These are phyloP conservation scores for Halyomorpha halys DNA, from an alignment of 1,140 invertebrate species.

Conservation along the genomic window DNA sequence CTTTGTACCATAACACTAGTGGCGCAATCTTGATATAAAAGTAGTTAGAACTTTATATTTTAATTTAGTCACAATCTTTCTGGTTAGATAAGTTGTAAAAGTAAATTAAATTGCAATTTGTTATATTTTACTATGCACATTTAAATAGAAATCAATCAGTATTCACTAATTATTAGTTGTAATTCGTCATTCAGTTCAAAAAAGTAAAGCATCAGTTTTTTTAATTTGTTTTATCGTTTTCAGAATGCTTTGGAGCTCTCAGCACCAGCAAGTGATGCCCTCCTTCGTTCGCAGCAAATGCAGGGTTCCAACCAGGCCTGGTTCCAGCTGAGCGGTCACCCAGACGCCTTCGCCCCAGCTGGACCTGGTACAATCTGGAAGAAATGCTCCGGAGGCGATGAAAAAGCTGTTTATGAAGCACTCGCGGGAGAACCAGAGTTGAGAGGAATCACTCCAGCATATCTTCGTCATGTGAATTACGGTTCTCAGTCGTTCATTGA, in stretches of 20 bases:
- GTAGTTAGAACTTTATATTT: too few species aligned
- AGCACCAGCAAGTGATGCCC: conserved; percentile 77
- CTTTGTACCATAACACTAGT: too few species aligned
- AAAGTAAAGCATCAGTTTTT: not conserved
- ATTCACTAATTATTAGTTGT: too few species aligned
- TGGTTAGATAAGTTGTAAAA: too few species aligned
- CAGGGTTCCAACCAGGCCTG: conserved; percentile 42
- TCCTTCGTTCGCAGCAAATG: conserved; percentile 42
- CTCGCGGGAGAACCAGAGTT: conserved; percentile 65
- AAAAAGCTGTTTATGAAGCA: conserved; percentile 67
- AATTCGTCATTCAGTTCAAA: too few species aligned
- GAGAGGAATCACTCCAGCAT: conserved; percentile 69
- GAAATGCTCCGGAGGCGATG: conserved; percentile 45
- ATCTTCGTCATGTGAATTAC: conserved; percentile 76
- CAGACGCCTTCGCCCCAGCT: conserved; percentile 82
- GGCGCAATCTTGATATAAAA: too few species aligned
- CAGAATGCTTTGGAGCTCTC: conserved; percentile 88
- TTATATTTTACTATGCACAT: too few species aligned
- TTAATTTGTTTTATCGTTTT: conserved; percentile 37
- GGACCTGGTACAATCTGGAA: conserved; percentile 55
- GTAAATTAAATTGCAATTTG: too few species aligned
- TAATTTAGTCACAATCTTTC: too few species aligned
- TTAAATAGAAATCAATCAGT: too few species aligned
- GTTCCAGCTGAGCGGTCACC: conserved; percentile 91
- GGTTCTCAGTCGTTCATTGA: conserved; percentile 81